Evolutionary conservation across 2,797 vertebrate species (phyloP), one percentile per base, ranked within the genome.

Genomic region (Tangara arthus): DNA sequence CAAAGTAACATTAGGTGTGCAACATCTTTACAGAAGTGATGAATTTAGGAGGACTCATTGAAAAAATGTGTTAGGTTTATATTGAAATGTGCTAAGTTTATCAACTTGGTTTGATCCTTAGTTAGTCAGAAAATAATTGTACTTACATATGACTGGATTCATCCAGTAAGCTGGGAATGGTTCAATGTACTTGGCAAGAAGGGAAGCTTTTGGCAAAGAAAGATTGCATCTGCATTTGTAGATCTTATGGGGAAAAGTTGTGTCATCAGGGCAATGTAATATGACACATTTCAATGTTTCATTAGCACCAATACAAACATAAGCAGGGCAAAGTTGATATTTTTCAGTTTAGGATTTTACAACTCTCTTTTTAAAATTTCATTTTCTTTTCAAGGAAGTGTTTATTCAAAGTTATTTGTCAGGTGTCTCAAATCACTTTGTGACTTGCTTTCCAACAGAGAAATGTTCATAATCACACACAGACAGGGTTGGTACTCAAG

Each of bases 171-270:
- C 21, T 89, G 52, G 79, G 79, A 89, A 77, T 49, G 13, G 7
- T 35, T 30, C 72, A 82, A 8, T 18, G 46, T 16, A 60, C 41
- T 92, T 96, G 82, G 82, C 71, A 91, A 82, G 68, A 77, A 80
- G 56, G 27, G 7, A 57, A 91, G 32, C 8, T 70, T 84, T 80
- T 92, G 78, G 87, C 78, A 94, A 66, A 68, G 60, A n/a, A 80
- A 20, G 27, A 57, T 68, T 8, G 4, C 82, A 87, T 93, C 87
- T 94, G 75, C 64, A 75, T 93, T 92, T 87, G 49, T 71, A 61
- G 57, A 92, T 80, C 71, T 92, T 87, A 68, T 30, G 64, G 91
- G 91, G 49, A 89, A 91, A 95, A 85, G n/a, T 42, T 94, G 71
- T 92, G 41, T 87, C 84, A 89, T 80, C 82, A 82, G 46, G 32